Conservation (phyloP, 2,113 vertebrate species). For the Ancistrus triradiatus region DNA sequence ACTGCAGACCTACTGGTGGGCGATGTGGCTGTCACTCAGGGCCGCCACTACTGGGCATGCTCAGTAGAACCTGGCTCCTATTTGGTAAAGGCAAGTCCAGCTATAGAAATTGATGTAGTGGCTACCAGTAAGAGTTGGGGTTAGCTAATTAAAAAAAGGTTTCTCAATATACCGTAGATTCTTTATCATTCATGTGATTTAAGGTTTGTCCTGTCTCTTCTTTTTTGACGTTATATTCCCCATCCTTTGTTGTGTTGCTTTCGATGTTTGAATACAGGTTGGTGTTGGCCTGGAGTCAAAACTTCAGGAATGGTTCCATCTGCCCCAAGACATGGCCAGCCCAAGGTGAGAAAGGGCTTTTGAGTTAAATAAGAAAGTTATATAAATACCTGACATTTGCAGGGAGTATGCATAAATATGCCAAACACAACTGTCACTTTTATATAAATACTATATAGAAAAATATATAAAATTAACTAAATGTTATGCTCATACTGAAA, state of each 20-base stretch:
- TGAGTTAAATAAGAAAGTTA: no score
- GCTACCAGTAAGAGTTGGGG: no score
- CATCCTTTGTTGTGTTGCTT: not conserved
- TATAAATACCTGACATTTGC: no score
- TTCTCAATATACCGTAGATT: no score
- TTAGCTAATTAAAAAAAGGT: no score
- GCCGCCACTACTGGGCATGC: slow-evolving; percentile 95
- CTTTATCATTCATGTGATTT: no score
- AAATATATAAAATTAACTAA: no score
- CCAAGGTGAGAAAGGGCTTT: slow-evolving; percentile 77
- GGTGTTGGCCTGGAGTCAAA: slow-evolving; percentile 93
- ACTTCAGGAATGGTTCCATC: slow-evolving; percentile 94
- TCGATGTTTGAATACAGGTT: slow-evolving; percentile 61
- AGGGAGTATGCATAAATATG: no score
- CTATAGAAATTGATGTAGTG: not conserved
- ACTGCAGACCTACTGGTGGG: slow-evolving; percentile 87
- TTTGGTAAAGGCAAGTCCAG: slow-evolving; percentile 76
- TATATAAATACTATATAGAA: no score
- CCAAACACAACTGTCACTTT: no score
- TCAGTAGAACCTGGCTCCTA: slow-evolving; percentile 95
- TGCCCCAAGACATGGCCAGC: slow-evolving; percentile 91
- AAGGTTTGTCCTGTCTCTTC: no score
- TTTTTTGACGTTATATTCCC: not conserved
- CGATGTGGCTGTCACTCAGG: slow-evolving; percentile 91
- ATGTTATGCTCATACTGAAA: no score